Conservation (phyloP, 2,113 vertebrate genomes). For the Verasper variegatus region DNA sequence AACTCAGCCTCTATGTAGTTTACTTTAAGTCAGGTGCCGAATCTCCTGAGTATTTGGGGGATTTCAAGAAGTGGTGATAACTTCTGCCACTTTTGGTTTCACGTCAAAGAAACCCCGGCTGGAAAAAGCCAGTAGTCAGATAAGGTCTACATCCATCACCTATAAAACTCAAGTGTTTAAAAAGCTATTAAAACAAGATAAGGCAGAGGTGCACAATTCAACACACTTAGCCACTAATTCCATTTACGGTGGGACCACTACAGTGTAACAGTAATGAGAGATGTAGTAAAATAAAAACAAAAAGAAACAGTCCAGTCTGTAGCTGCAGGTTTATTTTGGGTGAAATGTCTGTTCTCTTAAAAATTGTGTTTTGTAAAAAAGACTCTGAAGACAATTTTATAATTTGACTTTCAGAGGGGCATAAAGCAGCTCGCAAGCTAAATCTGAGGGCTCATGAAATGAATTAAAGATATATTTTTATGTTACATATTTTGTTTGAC, state of each 20-base stretch:
- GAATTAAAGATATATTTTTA: too few species aligned
- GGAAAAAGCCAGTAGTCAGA: slow-evolving; percentile 68
- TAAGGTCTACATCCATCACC: slow-evolving; percentile 68
- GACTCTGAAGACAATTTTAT: too few species aligned
- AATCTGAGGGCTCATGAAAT: too few species aligned
- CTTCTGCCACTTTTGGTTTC: slow-evolving; percentile 18
- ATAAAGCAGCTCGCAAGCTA: too few species aligned
- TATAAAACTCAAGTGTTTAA: slow-evolving; percentile 71
- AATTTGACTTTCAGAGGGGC: too few species aligned
- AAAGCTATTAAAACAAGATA: slow-evolving; percentile 75
- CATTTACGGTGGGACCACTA: slow-evolving; percentile 4
- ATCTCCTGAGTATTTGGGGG: background rate
- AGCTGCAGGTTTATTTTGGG: background rate
- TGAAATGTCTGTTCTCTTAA: background rate
- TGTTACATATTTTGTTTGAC: too few species aligned
- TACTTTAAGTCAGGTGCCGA: background rate
- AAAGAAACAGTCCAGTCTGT: background rate
- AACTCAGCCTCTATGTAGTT: background rate
- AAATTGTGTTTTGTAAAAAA: background rate
- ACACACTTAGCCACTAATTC: slow-evolving; percentile 32
- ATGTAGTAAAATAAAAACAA: background rate
- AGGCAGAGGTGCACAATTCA: slow-evolving; percentile 46
- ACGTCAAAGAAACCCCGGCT: slow-evolving; percentile 21
- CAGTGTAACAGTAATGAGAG: background rate
- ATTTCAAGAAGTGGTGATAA: background rate